These are phyloP conservation scores for Globia sparganii DNA, from an alignment of 2,888 invertebrate genomes.

Conservation along the genomic window DNA sequence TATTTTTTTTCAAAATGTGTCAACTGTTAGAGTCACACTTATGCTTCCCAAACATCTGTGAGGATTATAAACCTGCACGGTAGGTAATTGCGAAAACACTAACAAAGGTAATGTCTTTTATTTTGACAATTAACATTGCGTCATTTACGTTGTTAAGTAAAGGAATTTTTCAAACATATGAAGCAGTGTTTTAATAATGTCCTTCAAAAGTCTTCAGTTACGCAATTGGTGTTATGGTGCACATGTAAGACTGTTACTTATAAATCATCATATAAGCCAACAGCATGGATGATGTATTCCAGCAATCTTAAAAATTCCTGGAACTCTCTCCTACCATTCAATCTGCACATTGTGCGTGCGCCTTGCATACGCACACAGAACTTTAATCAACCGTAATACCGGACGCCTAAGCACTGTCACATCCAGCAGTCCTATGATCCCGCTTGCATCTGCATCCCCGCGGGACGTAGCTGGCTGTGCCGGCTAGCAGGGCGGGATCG, in stretches of 20 bases:
- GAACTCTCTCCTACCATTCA: neutral
- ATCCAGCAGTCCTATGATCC: conserved; percentile 70
- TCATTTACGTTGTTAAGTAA: neutral
- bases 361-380: conserved; percentile 6
- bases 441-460: conserved; percentile 89
- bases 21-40: neutral
- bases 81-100: neutral
- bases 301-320: neutral
- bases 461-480: conserved; percentile 79
- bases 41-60: neutral
- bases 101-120: neutral
- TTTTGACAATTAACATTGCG: neutral
- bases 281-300: neutral
- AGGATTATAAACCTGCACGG: neutral
- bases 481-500: conserved; percentile 81
- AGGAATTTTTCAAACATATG: neutral
- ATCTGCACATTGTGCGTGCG: neutral
- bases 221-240: neutral
- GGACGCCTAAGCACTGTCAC: conserved; percentile 53
- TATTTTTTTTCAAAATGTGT: neutral
- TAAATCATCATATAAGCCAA: neutral
- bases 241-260: neutral
- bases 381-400: conserved; percentile 21
- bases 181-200: neutral
- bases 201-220: neutral